Evolutionary conservation across 2,888 invertebrate genomes (phyloP), one percentile per base, ranked within the genome.

Genomic region (Ypsolopha sequella): DNA sequence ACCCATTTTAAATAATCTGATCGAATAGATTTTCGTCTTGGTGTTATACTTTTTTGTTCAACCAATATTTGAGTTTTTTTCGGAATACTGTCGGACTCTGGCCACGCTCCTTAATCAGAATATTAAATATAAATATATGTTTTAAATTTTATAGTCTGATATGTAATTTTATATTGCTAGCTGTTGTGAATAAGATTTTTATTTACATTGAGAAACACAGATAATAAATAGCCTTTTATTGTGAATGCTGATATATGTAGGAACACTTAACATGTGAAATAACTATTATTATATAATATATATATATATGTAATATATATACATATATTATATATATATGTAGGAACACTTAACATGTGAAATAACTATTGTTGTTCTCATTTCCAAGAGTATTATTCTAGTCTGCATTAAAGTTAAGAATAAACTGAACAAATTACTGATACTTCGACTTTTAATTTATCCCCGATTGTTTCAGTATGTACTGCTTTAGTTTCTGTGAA

Each of bases 361-460:
- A 81, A 81, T 81, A 82, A 82, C 79, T 44, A 82, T 82, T 82
- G 85, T 85, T 86, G 85, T 85, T 86, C 81, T 84, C 80, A 85
- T 85, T 86, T 85, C 81, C 82, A 86, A 85, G 86, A 86, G 86
- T 86, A 86, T 86, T 86, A 86, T 86, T 85, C 86, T 86, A 86
- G 86, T 86, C 86, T 84, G 86, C 85, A 85, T 86, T 86, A 85
- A 82, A 81, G 73, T 85, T 86, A 86, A 86, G 85, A 82, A 84
- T 85, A 86, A 85, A 86, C 73, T 77, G 82, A 84, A 81, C 80
- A 81, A 82, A 78, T 66, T 76, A 62, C 72, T 58, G 34, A 57
- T 51, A 24, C 4, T 24, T 24, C 4, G 24, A 24, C 24, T 2
- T 24, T 24, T 24, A 24, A 24, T 24, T 24, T 24, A 24, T 4